phyloP scores from a whole-genome alignment of 2,797 vertebrate genomes.

The Danio tinwini region DNA sequence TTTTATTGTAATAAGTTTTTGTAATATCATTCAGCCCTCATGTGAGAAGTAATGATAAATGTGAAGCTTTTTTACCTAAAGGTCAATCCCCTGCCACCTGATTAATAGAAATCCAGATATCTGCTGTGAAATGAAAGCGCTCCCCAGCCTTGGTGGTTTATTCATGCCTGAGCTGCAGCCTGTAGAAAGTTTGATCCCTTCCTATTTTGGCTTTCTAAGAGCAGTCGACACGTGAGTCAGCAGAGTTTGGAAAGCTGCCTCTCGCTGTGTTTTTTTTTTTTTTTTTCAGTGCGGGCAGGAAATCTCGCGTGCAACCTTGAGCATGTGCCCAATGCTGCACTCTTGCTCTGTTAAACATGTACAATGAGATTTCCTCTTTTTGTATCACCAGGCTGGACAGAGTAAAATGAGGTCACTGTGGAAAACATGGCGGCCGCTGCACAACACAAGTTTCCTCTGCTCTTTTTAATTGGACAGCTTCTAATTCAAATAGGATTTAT shows the following conservation, averaged over 20 bases:
- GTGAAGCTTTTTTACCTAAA: background rate
- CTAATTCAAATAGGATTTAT: constrained; percentile 1
- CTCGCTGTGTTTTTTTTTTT: constrained; percentile 28
- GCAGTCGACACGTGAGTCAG: constrained; percentile 45
- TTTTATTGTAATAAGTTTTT: too few species aligned
- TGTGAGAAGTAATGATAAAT: background rate
- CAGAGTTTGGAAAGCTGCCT: constrained; percentile 44
- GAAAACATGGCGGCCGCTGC: constrained; percentile 50
- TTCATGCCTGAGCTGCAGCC: constrained; percentile 27
- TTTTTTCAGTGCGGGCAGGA: constrained; percentile 28
- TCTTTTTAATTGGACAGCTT: background rate
- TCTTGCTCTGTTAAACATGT: constrained; percentile 60
- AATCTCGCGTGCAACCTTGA: constrained; percentile 48
- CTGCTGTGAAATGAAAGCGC: constrained; percentile 17
- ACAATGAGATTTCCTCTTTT: constrained; percentile 59
- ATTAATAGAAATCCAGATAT: constrained; percentile 6
- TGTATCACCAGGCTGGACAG: constrained; percentile 47
- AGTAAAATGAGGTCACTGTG: constrained; percentile 57
- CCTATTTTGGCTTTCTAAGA: constrained; percentile 35
- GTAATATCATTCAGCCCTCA: background rate
- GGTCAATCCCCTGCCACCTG: background rate
- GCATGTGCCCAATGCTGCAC: constrained; percentile 39
- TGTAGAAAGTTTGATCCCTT: constrained; percentile 30
- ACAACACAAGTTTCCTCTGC: constrained; percentile 23
- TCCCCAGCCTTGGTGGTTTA: background rate